Evolutionary conservation across 2,113 vertebrate species (phyloP), one percentile per base, ranked within the genome.

Genomic region (Empidonax alnorum): DNA sequence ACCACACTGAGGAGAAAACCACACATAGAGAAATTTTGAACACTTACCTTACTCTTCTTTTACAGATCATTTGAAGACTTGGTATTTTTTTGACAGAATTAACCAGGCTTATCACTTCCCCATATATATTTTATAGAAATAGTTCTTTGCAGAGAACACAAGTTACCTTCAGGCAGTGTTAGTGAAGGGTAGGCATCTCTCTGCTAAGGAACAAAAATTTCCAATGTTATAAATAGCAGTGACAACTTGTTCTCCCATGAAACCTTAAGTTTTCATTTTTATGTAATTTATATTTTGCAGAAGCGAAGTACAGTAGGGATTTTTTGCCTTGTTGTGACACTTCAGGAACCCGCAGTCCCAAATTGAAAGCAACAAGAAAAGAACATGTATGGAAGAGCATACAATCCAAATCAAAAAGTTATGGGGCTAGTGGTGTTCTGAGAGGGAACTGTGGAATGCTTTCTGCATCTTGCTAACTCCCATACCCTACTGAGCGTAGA

Each of bases 381-480:
- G 7, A 75, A 10, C 25, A 24, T 30, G 35, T 75, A 75, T 73
- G 53, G 46, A 58, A 47, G 30, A 75, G 58, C 78, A 25, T 78
- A 71, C 24, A 55, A 22, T 47, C 22, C 66, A 62, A 84, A 84
- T 87, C 13, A 89, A 68, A 94, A 94, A 75, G 58, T 89, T 87
- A 71, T 58, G 50, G 31, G 33, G 50, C 47, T 76, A 49, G 58
- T 47, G 30, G 33, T 76, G 71, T 73, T 86, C 74, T 92, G 53
- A 67, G 87, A 92, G 69, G 41, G 65, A 93, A 47, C 71, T 74
- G n/a, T 67, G 86, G 90, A 91, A 69, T 94, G 77, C 66, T 82
- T 91, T 93, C 89, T 93, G 58, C 58, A 31, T 75, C 81, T 90
- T 93, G 50, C 84, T 77, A 7, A 72, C 63, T 96, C 91, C 52